Evolutionary conservation across 2,888 invertebrate genomes (phyloP).

Genomic region (Ctena decussata): DNA sequence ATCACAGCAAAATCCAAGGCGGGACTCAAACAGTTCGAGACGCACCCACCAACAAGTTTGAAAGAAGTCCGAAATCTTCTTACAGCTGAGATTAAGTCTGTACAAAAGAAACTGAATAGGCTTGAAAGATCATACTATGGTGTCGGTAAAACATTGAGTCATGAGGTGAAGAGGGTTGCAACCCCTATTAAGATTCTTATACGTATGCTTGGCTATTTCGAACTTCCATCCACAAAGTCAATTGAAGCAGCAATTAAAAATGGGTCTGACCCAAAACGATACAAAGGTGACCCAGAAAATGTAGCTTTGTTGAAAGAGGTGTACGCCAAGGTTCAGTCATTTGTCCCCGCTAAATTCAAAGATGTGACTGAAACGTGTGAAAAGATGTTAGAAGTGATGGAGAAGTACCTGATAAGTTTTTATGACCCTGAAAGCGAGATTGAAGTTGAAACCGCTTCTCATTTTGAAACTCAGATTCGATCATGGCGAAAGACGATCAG

Average conservation of each 20-base stretch:
- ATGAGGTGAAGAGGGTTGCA: slow-evolving; percentile 75
- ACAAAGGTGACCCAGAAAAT: slow-evolving; percentile 74
- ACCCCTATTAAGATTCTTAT: slow-evolving; percentile 74
- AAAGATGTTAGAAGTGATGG: slow-evolving; percentile 71
- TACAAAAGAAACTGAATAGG: slow-evolving; percentile 70
- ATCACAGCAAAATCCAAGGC: slow-evolving; percentile 56
- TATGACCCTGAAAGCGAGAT: slow-evolving; percentile 76
- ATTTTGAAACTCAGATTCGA: slow-evolving; percentile 79
- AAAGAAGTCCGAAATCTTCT: slow-evolving; percentile 72
- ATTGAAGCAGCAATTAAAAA: slow-evolving; percentile 77
- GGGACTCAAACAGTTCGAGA: slow-evolving; percentile 63
- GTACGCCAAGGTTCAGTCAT: slow-evolving; percentile 74
- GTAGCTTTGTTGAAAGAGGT: slow-evolving; percentile 75
- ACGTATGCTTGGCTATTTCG: slow-evolving; percentile 71
- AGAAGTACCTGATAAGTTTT: slow-evolving; percentile 83
- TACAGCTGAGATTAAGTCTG: slow-evolving; percentile 67
- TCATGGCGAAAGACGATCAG: slow-evolving; percentile 69
- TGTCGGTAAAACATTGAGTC: slow-evolving; percentile 68
- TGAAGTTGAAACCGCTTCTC: slow-evolving; percentile 78
- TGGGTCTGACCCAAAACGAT: slow-evolving; percentile 70
- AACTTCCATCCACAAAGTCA: slow-evolving; percentile 71
- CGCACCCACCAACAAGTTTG: slow-evolving; percentile 73
- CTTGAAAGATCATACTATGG: slow-evolving; percentile 82
- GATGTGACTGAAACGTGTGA: slow-evolving; percentile 69
- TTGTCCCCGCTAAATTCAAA: slow-evolving; percentile 75